Evolutionary conservation across 2,888 invertebrate genomes (phyloP).

Genomic region (Drosophila bunnanda): DNA sequence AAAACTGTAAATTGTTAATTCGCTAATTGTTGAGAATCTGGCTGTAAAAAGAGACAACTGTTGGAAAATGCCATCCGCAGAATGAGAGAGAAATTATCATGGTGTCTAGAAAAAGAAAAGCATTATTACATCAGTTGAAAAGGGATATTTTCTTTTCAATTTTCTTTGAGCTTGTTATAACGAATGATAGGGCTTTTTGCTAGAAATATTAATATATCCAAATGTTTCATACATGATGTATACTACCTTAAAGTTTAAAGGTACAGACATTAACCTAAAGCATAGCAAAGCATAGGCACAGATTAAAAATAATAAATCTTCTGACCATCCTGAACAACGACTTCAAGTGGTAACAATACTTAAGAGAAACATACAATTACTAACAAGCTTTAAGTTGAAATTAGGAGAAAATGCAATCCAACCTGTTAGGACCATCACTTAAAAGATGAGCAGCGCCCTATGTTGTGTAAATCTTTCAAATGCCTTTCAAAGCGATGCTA

Average conservation of each 20-base stretch:
- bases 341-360: neutral
- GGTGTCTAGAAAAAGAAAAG: constrained; percentile 2
- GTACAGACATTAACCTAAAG: neutral
- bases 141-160: neutral
- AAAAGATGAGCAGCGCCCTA: constrained; percentile 26
- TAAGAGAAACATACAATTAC: constrained; percentile 29
- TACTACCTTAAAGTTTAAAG: neutral
- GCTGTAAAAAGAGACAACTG: constrained; percentile 9
- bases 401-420: constrained; percentile 9
- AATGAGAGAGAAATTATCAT: neutral
- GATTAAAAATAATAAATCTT: neutral
- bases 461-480: constrained; percentile 28
- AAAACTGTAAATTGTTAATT: constrained; percentile 62
- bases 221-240: neutral
- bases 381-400: neutral
- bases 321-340: neutral
- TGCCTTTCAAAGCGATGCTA: constrained; percentile 38
- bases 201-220: too few relatives aligned
- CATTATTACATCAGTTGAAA: neutral
- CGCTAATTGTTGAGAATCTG: constrained; percentile 44
- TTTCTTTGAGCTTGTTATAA: neutral
- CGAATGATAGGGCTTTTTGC: neutral
- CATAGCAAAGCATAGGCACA: neutral
- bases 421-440: constrained; percentile 22
- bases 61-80: constrained; percentile 1